Evolutionary conservation across 2,888 invertebrate species (phyloP), one percentile per base, ranked within the genome.

Genomic region (Ichneumoninae sp.): DNA sequence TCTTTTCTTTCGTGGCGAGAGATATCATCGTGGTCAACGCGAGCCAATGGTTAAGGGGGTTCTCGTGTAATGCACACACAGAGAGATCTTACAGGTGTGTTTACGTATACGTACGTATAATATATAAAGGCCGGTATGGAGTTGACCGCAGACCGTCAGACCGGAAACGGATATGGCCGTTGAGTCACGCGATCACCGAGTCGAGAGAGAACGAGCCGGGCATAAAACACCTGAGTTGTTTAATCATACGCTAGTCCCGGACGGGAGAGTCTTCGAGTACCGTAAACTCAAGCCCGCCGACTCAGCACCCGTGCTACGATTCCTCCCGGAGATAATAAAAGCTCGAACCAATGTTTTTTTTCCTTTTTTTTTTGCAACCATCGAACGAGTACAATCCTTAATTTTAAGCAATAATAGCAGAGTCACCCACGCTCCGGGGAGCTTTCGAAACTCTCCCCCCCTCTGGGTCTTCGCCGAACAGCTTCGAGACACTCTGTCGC

Each of bases 171-270:
- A 93, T 92, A 91, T 92, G 90, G 92, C 91, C 91, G 91, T 90
- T 90, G 91, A 88, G 92, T 93, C 93, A 93, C 93, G 93, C 93
- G 91, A 93, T 89, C 90, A 89, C 88, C 88, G 83, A 66, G 79
- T 80, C 77, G 54, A 75, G 86, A 78, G 66, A 63, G 30, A 16
- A 16, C 26, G 63, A 63, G 30, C 19, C 89, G 83, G 88, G 90
- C 92, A 93, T 93, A 93, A 93, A 93, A 92, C 93, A 92, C 92
- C 91, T 91, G 91, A 92, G 92, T 92, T 91, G 92, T 92, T 91
- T 92, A 92, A 92, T 92, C 91, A 90, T 91, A 91, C 90, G 89
- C 90, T 85, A 86, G 70, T 19, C 71, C 76, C 60, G 57, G 16
- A 69, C 19, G 33, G 16, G 87, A 85, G 86, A 89, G 81, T 82